Evolutionary conservation across 1,140 invertebrate genomes (phyloP), one percentile per base, ranked within the genome.

Genomic region (Tigriopus japonicus): DNA sequence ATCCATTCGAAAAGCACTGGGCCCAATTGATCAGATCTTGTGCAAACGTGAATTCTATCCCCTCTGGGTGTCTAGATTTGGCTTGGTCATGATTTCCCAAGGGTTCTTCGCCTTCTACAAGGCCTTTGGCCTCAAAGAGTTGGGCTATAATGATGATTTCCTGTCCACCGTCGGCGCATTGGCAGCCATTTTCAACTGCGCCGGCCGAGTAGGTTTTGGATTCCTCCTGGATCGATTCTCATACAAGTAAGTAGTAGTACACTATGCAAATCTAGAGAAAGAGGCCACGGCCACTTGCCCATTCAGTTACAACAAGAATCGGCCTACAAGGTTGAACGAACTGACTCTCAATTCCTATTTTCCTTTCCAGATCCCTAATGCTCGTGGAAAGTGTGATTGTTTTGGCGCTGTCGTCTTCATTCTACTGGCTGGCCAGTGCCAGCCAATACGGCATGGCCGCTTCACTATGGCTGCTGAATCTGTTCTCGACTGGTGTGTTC

Each of bases 71-170:
- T 17, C 45, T 6, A 49, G 45, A 21, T 21, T 49, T 15, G n/a
- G n/a, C 21, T 15, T 49, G 21, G 45, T 49, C n/a, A 17, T 49
- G 21, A 49, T 85, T 85, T 62, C 72, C 70, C 63, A 87, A 72
- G 62, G 79, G 75, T 52, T 77, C 69, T 65, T 21, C 24, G 59
- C 53, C 49, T 53, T 56, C 23, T 61, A 61, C 28, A 61, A 61
- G 45, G 68, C 71, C 0, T 74, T 68, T 65, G 72, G 72, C 14
- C 12, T 17, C 3, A 70, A 71, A 60, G 68, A 67, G 10, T 72
- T 71, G 59, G 73, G 74, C 35, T 60, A 58, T 10, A 67, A 73
- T 64, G 73, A 75, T 62, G 64, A 68, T 14, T 74, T 72, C 63
- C 65, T 74, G 41, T 68, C 72, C 1, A 63, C 69, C 15, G 71